Base-by-base conservation (phyloP, 2,888 invertebrate genomes). In the Nemurella pictetii region DNA sequence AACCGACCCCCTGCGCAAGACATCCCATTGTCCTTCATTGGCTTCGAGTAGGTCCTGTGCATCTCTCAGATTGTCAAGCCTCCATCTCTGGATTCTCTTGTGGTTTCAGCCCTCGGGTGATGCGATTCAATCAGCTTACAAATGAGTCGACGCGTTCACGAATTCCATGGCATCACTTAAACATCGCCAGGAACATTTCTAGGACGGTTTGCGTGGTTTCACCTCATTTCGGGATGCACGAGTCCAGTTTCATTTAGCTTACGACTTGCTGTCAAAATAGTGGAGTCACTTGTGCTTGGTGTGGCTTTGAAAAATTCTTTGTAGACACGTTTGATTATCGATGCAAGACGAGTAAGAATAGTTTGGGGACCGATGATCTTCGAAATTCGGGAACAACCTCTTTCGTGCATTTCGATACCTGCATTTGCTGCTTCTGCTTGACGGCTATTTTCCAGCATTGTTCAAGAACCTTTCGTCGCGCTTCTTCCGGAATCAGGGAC, bases 51-150 rank as follows among this genome's bases (percentile, higher is more conserved):
- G 55, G 35, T 82, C 72, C 84, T 86, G 86, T 88, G 88, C 82
- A 88, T 86, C 78, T 88, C 88, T 84, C 87, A 85, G 36, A 89
- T 86, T 83, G 86, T 88, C 86, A 88, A 88, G 82, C 87, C 86
- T 77, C 87, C 87, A 74, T 87, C 88, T 85, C 88, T 87, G 82
- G 83, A 87, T 84, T 88, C 86, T 78, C 86, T 87, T 28, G 86
- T 86, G 78, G 87, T 88, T 85, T 88, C 85, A 75, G 86, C 86
- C 80, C 88, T 83, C n/a, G 87, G 78, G 84, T 88, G 87, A 85
- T 88, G 88, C 29, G 87, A 87, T 84, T 88, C 87, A 73, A 88
- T 85, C 85, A n/a, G n/a, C 87, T 85, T 28, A 87, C 87, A 87
- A 88, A 87, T 28, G 86, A 86, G 85, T 87, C 85, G 80, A 88